Percentiles rank a stretch among this genome's conserved stretches.
Conservation (phyloP, 2,888 invertebrate species). For the Saturnia pavonia region DNA sequence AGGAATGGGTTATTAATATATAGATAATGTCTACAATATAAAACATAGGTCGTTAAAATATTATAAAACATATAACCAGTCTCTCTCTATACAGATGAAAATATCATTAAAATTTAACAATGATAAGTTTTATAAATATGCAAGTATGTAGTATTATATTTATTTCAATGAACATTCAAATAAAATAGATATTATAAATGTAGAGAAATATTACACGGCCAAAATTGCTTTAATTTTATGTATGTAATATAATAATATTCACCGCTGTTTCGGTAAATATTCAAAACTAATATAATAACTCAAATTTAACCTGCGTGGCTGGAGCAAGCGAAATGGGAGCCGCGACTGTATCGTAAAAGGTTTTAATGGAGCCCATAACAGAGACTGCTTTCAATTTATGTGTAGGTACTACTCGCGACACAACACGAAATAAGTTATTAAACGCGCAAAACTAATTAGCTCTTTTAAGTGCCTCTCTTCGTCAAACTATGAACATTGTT, state of each 20-base stretch:
- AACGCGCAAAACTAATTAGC: slow-evolving; percentile 49
- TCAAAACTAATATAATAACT: slow-evolving; percentile 45
- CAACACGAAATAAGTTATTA: slow-evolving; percentile 43
- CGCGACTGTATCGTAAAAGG: slow-evolving; percentile 54
- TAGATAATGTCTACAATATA: too few relatives aligned
- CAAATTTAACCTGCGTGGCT: slow-evolving; percentile 44
- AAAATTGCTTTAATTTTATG: neutral
- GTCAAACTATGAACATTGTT: slow-evolving; percentile 10
- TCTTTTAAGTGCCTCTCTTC: slow-evolving; percentile 23
- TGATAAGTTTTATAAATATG: neutral
- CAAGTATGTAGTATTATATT: neutral
- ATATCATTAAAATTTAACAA: too few relatives aligned
- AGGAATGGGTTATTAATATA: too few relatives aligned
- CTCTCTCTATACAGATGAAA: too few relatives aligned
- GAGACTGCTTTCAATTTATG: slow-evolving; percentile 57
- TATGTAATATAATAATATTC: slow-evolving; percentile 6
- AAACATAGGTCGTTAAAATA: too few relatives aligned
- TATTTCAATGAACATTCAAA: neutral
- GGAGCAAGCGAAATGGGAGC: slow-evolving; percentile 44
- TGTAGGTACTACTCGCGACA: slow-evolving; percentile 29
- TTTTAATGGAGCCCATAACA: slow-evolving; percentile 57
- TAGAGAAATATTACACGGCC: neutral
- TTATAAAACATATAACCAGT: too few relatives aligned
- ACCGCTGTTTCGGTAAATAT: neutral
- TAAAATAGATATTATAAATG: neutral